phyloP scores from a whole-genome alignment of 2,888 invertebrate genomes.

The Protodeltote pygarga region DNA sequence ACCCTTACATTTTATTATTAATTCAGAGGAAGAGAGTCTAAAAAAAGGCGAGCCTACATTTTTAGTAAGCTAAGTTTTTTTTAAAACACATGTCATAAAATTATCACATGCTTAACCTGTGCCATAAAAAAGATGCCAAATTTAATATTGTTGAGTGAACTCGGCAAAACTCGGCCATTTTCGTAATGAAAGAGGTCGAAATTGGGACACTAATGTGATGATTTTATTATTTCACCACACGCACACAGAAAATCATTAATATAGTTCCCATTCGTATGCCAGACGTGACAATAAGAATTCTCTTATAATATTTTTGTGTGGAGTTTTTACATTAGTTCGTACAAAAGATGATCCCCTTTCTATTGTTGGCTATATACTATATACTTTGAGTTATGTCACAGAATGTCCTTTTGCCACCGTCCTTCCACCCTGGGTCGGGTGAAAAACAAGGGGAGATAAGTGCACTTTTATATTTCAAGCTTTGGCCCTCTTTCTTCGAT shows the following conservation, averaged over 20 bases:
- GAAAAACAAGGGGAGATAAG: slow-evolving; percentile 29
- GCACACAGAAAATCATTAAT: slow-evolving; percentile 22
- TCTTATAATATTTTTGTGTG: slow-evolving; percentile 19
- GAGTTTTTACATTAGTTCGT: slow-evolving; percentile 36
- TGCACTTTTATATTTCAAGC: slow-evolving; percentile 38
- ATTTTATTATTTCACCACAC: slow-evolving; percentile 3
- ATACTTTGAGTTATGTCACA: slow-evolving; percentile 17
- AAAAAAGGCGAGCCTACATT: no score
- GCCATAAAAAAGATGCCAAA: no score
- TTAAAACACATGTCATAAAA: no score
- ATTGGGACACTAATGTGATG: not conserved
- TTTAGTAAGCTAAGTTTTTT: no score
- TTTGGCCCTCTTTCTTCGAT: slow-evolving; percentile 14
- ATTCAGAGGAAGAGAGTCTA: no score
- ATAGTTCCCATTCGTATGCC: slow-evolving; percentile 11
- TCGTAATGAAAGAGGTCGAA: no score
- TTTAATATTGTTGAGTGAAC: no score
- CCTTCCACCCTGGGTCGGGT: no score
- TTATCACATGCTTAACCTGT: no score
- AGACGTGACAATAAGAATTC: slow-evolving; percentile 38
- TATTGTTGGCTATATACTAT: slow-evolving; percentile 28
- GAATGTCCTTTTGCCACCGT: slow-evolving; percentile 19
- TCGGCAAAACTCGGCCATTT: no score
- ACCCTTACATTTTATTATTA: no score
- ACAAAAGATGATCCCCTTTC: slow-evolving; percentile 27